Conservation (phyloP, 2,888 invertebrate genomes). For the Dichetophora obliterata region DNA sequence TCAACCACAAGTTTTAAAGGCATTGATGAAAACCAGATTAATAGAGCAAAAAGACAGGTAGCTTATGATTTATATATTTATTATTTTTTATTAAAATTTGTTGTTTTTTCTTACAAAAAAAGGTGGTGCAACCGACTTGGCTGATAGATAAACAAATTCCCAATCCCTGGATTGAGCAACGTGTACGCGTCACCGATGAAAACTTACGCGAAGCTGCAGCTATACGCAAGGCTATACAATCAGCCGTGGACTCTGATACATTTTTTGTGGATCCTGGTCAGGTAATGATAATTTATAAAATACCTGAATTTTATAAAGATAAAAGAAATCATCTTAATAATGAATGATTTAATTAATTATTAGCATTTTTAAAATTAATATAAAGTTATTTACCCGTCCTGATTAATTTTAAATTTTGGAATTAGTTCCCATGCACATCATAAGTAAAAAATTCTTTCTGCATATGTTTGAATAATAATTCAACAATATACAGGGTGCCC, state of each 20-base stretch:
- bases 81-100: too few species aligned
- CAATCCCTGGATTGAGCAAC: constrained; percentile 33
- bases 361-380: too few species aligned
- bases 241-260: constrained; percentile 55
- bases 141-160: constrained; percentile 37
- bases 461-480: too few species aligned
- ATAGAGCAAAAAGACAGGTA: background rate
- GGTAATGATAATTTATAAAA: constrained; percentile 46
- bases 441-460: too few species aligned
- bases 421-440: too few species aligned
- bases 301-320: background rate
- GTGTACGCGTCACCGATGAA: constrained; percentile 53
- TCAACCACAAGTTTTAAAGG: background rate
- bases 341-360: too few species aligned
- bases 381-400: too few species aligned
- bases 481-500: too few species aligned
- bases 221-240: constrained; percentile 55
- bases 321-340: too few species aligned
- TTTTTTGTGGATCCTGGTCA: constrained; percentile 54
- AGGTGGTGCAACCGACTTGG: constrained; percentile 59
- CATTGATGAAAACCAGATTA: background rate
- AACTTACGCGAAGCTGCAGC: constrained; percentile 56
- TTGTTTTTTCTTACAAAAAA: background rate
- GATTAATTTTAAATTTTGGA: too few species aligned
- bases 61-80: background rate